Evolutionary conservation across 2,888 invertebrate genomes (phyloP).

Genomic region (Ernsta delagoae): DNA sequence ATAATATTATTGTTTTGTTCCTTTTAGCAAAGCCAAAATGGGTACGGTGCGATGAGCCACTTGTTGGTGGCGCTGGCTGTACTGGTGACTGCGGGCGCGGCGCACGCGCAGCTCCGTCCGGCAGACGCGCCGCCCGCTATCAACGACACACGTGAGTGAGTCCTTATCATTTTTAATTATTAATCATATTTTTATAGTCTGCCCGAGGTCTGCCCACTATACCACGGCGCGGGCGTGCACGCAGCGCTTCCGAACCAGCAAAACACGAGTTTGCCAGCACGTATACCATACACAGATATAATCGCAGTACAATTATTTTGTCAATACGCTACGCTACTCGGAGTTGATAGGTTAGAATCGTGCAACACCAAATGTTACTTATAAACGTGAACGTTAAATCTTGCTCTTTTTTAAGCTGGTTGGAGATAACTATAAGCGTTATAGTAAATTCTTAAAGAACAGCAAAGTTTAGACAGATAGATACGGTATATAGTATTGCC

Average conservation of each 20-base stretch:
- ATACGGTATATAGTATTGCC: too few species aligned
- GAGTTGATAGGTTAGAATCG: slow-evolving; percentile 25
- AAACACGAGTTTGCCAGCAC: not conserved
- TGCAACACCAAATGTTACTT: slow-evolving; percentile 17
- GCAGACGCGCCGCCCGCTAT: slow-evolving; percentile 73
- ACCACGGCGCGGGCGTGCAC: too few species aligned
- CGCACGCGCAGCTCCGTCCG: slow-evolving; percentile 71
- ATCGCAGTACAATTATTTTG: slow-evolving; percentile 18
- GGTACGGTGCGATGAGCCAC: slow-evolving; percentile 66
- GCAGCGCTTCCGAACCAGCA: too few species aligned
- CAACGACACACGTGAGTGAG: slow-evolving; percentile 80
- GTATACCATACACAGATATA: not conserved
- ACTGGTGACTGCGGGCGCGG: slow-evolving; percentile 62
- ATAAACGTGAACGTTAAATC: not conserved
- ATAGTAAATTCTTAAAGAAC: too few species aligned
- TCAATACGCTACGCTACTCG: slow-evolving; percentile 3
- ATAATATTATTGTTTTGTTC: too few species aligned
- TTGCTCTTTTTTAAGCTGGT: not conserved
- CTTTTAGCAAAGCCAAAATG: too few species aligned
- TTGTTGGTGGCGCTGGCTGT: slow-evolving; percentile 68
- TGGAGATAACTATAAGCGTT: not conserved
- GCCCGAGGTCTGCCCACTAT: too few species aligned
- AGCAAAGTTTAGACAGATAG: too few species aligned
- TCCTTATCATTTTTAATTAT: slow-evolving; percentile 42
- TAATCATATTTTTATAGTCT: too few species aligned